Evolutionary conservation across 2,113 vertebrate genomes (phyloP).

Genomic region (Eulemur macaco): DNA sequence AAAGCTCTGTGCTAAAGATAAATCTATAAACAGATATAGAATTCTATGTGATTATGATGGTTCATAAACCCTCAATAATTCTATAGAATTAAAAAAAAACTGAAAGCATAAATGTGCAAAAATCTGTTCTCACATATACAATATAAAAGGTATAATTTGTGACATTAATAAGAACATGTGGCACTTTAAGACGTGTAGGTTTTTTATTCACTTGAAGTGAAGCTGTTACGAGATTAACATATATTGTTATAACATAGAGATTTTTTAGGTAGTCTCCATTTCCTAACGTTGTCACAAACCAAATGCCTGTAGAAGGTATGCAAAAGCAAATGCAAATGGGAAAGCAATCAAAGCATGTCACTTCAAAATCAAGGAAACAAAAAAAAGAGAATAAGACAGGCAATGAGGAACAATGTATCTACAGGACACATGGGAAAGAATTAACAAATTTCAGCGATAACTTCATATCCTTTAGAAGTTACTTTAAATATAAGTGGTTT

Average conservation of each 20-base stretch:
- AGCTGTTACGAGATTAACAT: background rate
- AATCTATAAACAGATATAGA: background rate
- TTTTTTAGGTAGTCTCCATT: background rate
- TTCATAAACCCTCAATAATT: background rate
- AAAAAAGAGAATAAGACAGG: no score
- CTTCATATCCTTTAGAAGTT: no score
- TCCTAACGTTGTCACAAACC: background rate
- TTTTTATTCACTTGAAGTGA: background rate
- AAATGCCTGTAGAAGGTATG: background rate
- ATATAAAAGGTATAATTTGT: background rate
- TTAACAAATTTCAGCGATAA: no score
- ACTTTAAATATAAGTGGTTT: no score
- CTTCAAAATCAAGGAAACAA: background rate
- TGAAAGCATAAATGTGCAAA: background rate
- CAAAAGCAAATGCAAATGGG: background rate
- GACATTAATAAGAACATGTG: background rate
- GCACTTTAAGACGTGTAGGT: background rate
- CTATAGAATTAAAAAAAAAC: no score
- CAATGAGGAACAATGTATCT: no score
- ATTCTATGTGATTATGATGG: background rate
- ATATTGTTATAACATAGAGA: background rate
- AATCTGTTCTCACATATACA: background rate
- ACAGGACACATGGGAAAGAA: no score
- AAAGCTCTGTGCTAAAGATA: no score
- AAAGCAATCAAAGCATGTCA: background rate